These are phyloP conservation scores for Drosophila pruinosa DNA, from an alignment of 1,140 invertebrate genomes.

Conservation along the genomic window DNA sequence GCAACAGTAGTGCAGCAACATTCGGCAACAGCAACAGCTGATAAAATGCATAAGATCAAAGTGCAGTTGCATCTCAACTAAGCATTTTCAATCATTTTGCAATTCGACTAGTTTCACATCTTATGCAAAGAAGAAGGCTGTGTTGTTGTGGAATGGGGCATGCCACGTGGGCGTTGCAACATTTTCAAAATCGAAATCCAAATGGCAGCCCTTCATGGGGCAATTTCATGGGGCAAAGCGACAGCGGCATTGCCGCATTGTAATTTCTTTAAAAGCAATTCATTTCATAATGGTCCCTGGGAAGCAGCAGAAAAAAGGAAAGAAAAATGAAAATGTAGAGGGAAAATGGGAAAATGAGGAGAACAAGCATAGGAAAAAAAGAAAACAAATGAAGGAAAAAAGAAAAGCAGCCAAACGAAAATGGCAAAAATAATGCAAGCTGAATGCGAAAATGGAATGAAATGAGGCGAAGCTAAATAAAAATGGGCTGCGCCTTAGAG, in stretches of 20 bases:
- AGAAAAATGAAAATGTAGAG: neutral
- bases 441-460: conserved; percentile 50
- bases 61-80: conserved; percentile 3
- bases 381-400: neutral
- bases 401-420: conserved; percentile 55
- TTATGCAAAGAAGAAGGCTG: neutral
- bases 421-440: conserved; percentile 71
- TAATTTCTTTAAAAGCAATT: conserved; percentile 82
- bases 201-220: conserved; percentile 23
- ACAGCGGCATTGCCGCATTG: conserved; percentile 54
- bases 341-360: conserved; percentile 5
- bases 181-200: conserved; percentile 28
- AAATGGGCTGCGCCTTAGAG: conserved; percentile 49
- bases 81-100: conserved; percentile 2
- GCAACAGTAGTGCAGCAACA: neutral
- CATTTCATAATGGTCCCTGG: conserved; percentile 74
- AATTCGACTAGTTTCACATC: neutral
- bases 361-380: neutral
- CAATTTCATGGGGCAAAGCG: conserved; percentile 7
- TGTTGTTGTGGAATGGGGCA: no score
- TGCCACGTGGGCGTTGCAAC: conserved; percentile 8
- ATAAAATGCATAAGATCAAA: conserved; percentile 12
- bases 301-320: conserved; percentile 30
- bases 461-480: conserved; percentile 62
- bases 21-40: conserved; percentile 18